Evolutionary conservation across 2,888 invertebrate genomes (phyloP), one percentile per base, ranked within the genome.

Genomic region (Lottia gigantea): DNA sequence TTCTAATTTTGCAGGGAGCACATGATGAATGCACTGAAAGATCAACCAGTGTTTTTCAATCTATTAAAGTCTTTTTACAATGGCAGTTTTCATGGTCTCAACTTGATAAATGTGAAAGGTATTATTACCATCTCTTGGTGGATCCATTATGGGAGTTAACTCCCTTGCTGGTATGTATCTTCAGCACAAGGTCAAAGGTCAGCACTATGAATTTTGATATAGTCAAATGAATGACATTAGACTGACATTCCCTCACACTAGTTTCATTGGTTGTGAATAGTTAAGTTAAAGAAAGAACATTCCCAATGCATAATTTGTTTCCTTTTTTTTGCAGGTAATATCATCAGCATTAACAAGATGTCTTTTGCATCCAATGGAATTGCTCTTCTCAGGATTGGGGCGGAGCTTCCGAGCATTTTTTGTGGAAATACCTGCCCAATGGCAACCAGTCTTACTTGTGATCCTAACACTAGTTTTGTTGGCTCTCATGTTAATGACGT

Each of bases 81-180:
- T 79, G 74, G 74, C 78, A 82, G 47, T 77, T 86, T 46, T 82
- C 85, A 26, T 86, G 85, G 85, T 66, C 75, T 14, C 72, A 73
- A n/a, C 64, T 66, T n/a, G 79, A 81, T 70, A 80, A 79, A 0
- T 86, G 86, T 79, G 78, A 82, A 25, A 74, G 80, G 66, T 86
- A 85, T 71, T 82, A 85, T 69, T 76, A 80, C 64, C 82, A 83
- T 14, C 62, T 85, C 12, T 74, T 85, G 15, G 83, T 86, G 8
- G 85, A 86, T 69, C 86, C 86, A 0, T 40, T 86, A 40, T 85
- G 85, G 84, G 84, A 86, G 68, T 81, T 86, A 8, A 77, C 83
- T 23, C 86, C 86, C n/a, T 67, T 82, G 4, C 75, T 84, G 83
- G 86, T 86, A 74, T 67, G 80, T 74, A 16, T 49, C 31, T 11